These are phyloP conservation scores for Mechanitis mazaeus DNA, from an alignment of 2,888 invertebrate genomes.

Conservation along the genomic window DNA sequence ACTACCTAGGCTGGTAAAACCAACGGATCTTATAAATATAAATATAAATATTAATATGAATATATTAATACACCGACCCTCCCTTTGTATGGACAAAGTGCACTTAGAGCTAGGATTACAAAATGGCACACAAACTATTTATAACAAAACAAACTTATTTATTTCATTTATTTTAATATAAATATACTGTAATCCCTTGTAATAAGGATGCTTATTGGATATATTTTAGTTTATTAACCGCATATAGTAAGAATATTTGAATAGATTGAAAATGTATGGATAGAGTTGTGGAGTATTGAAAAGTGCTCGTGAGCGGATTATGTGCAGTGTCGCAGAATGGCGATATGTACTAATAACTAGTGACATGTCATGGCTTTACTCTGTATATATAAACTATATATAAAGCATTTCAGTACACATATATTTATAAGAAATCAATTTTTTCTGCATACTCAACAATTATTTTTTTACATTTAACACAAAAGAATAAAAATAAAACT, in stretches of 20 bases:
- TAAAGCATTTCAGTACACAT: too few species aligned
- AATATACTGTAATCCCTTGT: slow-evolving; percentile 19
- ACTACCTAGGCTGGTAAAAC: too few species aligned
- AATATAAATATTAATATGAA: slow-evolving; percentile 16
- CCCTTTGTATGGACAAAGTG: slow-evolving; percentile 57
- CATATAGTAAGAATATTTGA: slow-evolving; percentile 43
- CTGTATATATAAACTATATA: too few species aligned
- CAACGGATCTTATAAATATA: slow-evolving; percentile 8
- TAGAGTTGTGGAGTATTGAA: slow-evolving; percentile 58
- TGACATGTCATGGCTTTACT: too few species aligned
- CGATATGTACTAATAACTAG: slow-evolving; percentile 34
- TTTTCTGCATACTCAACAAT: too few species aligned
- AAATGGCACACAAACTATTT: slow-evolving; percentile 61
- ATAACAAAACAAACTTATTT: slow-evolving; percentile 30
- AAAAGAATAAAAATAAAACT: too few species aligned
- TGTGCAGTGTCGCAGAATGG: slow-evolving; percentile 38
- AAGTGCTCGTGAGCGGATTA: slow-evolving; percentile 67
- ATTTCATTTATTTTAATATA: slow-evolving; percentile 9
- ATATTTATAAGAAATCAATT: too few species aligned
- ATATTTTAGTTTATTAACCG: slow-evolving; percentile 8
- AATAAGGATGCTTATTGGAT: slow-evolving; percentile 23
- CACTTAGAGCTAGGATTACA: slow-evolving; percentile 60
- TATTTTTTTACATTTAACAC: too few species aligned
- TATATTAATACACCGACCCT: slow-evolving; percentile 25
- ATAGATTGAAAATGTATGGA: slow-evolving; percentile 47